These are phyloP conservation scores for Sciurus carolinensis DNA, from an alignment of 2,797 vertebrate species.

Conservation along the genomic window DNA sequence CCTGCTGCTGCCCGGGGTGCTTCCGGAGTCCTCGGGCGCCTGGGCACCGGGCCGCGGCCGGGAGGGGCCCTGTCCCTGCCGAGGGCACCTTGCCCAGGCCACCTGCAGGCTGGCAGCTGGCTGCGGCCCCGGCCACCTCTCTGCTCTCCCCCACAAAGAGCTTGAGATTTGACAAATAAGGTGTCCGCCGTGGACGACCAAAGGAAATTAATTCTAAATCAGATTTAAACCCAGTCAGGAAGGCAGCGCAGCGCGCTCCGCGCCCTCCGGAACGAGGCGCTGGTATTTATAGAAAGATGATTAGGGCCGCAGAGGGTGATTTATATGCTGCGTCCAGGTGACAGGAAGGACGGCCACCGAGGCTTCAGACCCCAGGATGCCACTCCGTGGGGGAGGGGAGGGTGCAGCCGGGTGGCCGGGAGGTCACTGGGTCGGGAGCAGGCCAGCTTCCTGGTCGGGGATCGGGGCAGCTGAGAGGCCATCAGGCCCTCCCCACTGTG, in stretches of 20 bases:
- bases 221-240: conserved; percentile 88
- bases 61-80: conserved; percentile 64
- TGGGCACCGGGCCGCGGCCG: conserved; percentile 35
- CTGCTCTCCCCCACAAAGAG: conserved; percentile 83
- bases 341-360: conserved; percentile 52
- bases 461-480: neutral
- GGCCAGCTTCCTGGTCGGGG: neutral
- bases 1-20: neutral
- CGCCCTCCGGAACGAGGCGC: conserved; percentile 82
- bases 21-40: conserved; percentile 54
- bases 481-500: neutral
- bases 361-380: neutral
- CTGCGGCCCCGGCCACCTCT: conserved; percentile 62
- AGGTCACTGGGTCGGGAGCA: neutral
- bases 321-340: conserved; percentile 78
- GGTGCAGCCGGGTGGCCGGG: neutral
- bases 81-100: conserved; percentile 80
- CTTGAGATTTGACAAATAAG: conserved; percentile 90
- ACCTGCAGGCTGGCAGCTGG: conserved; percentile 68
- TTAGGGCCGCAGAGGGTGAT: conserved; percentile 88
- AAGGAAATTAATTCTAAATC: conserved; percentile 91
- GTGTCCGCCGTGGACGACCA: conserved; percentile 84
- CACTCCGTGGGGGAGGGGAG: neutral
- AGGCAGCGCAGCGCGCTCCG: conserved; percentile 84
- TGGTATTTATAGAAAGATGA: conserved; percentile 92